Conservation (phyloP, 2,888 invertebrate genomes). For the Cephalotes varians region DNA sequence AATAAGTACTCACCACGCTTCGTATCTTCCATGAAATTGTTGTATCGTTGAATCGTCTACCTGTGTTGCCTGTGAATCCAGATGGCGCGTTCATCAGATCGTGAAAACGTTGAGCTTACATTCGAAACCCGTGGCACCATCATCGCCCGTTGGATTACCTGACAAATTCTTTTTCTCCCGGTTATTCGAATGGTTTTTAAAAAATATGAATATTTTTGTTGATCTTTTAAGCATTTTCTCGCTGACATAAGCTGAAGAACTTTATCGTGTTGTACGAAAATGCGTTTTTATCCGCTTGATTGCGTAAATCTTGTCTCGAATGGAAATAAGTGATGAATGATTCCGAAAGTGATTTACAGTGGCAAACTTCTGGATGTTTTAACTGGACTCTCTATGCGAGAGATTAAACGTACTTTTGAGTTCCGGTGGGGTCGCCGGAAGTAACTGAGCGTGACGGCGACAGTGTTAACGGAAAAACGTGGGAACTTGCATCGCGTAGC, state of each 20-base stretch:
- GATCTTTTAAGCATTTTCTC: not conserved
- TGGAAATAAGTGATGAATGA: constrained; percentile 13
- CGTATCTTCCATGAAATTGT: constrained; percentile 11
- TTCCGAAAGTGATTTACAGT: not conserved
- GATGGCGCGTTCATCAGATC: constrained; percentile 37
- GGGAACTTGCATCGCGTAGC: constrained; percentile 78
- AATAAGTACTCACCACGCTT: not conserved
- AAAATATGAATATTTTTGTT: not conserved
- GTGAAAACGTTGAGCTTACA: constrained; percentile 31
- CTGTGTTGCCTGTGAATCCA: constrained; percentile 29
- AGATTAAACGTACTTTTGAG: constrained; percentile 79
- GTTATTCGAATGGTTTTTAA: not conserved
- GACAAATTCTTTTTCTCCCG: not conserved
- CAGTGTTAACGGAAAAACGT: constrained; percentile 85
- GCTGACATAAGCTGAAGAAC: not conserved
- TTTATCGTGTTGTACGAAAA: not conserved
- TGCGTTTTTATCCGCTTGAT: not conserved
- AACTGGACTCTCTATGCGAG: constrained; percentile 16
- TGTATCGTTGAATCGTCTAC: constrained; percentile 29
- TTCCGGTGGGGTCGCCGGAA: constrained; percentile 85
- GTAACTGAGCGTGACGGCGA: constrained; percentile 82
- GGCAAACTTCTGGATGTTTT: not conserved
- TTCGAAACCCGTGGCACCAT: constrained; percentile 28
- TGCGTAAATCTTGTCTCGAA: not conserved
- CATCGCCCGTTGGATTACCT: constrained; percentile 26